These are phyloP conservation scores for Fistularia tabacaria DNA, from an alignment of 2,797 vertebrate genomes.

Conservation along the genomic window DNA sequence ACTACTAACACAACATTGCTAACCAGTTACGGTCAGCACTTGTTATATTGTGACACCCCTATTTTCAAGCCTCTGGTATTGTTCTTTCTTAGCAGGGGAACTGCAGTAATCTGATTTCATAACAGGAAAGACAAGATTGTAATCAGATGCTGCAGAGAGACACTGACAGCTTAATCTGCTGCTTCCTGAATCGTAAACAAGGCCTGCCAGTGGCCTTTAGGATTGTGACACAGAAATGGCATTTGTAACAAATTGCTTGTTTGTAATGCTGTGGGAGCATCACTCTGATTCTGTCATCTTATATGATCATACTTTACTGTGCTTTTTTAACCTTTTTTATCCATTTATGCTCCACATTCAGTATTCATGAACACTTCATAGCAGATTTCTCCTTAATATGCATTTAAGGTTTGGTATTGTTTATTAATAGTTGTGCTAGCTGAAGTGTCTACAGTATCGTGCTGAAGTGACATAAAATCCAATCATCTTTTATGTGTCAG, in stretches of 20 bases:
- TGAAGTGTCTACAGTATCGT: no score
- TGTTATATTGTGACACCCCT: slow-evolving; percentile 8
- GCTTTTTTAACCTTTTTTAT: no score
- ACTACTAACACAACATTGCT: no score
- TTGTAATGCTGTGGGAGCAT: not conserved
- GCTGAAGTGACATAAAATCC: not conserved
- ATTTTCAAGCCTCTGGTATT: slow-evolving; percentile 46
- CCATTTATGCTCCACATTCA: no score
- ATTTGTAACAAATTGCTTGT: not conserved
- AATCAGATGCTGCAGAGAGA: slow-evolving; percentile 66
- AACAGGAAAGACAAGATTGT: slow-evolving; percentile 66
- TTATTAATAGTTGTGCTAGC: no score
- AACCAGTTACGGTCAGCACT: not conserved
- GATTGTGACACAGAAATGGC: slow-evolving; percentile 34
- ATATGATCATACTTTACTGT: not conserved
- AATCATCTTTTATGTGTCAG: slow-evolving; percentile 1
- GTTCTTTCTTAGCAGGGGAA: slow-evolving; percentile 47
- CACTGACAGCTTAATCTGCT: slow-evolving; percentile 56
- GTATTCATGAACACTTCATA: no score
- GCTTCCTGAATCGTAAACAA: slow-evolving; percentile 59
- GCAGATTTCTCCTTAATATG: no score
- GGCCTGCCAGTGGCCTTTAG: slow-evolving; percentile 39
- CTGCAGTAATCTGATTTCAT: slow-evolving; percentile 72
- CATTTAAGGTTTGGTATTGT: no score
- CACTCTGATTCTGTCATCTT: not conserved